Base-by-base conservation (phyloP, 2,888 invertebrate species). In the Ichneumoninae sp. region DNA sequence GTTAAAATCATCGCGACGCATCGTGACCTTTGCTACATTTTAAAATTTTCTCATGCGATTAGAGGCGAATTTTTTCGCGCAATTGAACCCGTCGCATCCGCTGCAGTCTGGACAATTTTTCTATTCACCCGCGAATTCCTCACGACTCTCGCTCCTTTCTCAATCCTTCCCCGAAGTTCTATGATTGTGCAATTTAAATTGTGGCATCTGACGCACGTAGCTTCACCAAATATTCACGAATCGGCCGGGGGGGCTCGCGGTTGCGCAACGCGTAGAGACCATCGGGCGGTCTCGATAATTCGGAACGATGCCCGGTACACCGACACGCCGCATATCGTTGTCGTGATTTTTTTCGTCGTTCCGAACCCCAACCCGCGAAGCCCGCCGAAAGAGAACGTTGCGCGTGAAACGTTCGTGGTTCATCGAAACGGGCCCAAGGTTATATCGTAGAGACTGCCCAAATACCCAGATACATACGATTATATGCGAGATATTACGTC, bases 401-500 rank as follows among this genome's bases (percentile, higher is more conserved):
- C 44, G 65, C 60, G 62, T 40, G 50, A 68, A 77, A 69, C 52
- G 60, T 71, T 47, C 7, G 68, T 71, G 75, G 79, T 72, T 80
- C 74, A 89, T 86, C 84, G 88, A 90, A 91, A 90, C 84, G 91
- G 78, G 91, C 89, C 89, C 93, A 93, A 93, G 93, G 93, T 93
- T 92, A 91, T 86, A 65, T 57, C 71, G 89, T 89, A 88, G 89
- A 90, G 88, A 85, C 89, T 87, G 89, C 88, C 89, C 88, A 90
- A 91, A 91, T 91, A 91, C 92, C 92, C 90, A 92, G 90, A 91
- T 92, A 92, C 92, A 92, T 92, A 90, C 77, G 87, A 91, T 93
- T 92, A 92, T 87, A 74, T 77, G 84, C 57, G 36, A 77, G 47
- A 77, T 22, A 70, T 75, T 70, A 66, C 75, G 74, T 57, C 62